Evolutionary conservation across 2,113 vertebrate species (phyloP), one percentile per base, ranked within the genome.

Genomic region (Pachycephala philippinensis): DNA sequence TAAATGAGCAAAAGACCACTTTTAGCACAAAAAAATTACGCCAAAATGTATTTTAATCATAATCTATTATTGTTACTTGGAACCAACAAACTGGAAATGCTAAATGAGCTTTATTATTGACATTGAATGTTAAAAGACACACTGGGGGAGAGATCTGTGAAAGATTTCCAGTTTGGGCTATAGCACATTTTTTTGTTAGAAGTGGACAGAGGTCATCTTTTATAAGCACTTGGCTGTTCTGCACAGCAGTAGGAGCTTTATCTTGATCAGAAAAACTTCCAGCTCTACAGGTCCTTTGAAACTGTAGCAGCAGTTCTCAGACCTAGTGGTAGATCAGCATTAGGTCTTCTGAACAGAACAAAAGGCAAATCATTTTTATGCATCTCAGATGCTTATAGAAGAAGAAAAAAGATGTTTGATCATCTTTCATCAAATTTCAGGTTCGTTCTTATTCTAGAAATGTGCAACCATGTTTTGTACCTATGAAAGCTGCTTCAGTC

Each of bases 231-330:
- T 33, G 21, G 24, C 45, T 90, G 66, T 95, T 96, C 52, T 49
- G n/a, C 42, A 57, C 60, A 82, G 74, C 65, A 44, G 5, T 33
- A 63, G 47, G 40, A 84, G 47, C 52, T 93, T 88, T 76, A 40
- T 88, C 90, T 88, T 72, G 37, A 72, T 88, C 47, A 87, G 61
- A 69, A 37, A 59, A 15, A 33, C 45, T 59, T 71, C 72, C 27
- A 80, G 47, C 39, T 91, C 78, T 77, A 11, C 37, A 86, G 82
- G 47, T 74, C 68, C 84, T 91, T 91, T 95, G 91, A 87, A 90
- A 70, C n/a, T 22, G 75, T 35, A 70, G 78, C 70, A 65, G 9
- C 0, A 3, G 42, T 72, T 91, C 90, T 83, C 78, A 91, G 61
- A 66, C 66, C 39, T 42, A 27, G 45, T 35, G 42, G 54, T 74